These are phyloP conservation scores for Parambassis ranga DNA, from an alignment of 2,797 vertebrate species.

Conservation along the genomic window DNA sequence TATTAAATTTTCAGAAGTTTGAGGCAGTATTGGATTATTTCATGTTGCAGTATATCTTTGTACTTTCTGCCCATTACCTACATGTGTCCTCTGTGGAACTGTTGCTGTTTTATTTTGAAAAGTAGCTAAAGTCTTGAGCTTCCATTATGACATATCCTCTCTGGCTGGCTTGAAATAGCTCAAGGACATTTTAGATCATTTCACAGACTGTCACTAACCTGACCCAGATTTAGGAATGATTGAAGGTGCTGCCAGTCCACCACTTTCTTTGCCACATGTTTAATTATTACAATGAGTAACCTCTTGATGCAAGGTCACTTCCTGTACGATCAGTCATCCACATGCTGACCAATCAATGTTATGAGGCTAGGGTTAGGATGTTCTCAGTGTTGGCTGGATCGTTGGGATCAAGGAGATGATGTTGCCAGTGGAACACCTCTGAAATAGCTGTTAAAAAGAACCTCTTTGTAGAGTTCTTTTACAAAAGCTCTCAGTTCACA, in stretches of 20 bases:
- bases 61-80: background rate
- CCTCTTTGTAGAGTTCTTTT: constrained; percentile 21
- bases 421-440: constrained; percentile 3
- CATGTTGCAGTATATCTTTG: too few species aligned
- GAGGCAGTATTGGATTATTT: too few species aligned
- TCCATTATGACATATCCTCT: background rate
- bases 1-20: too few species aligned
- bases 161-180: background rate
- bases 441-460: constrained; percentile 13
- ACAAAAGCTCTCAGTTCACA: constrained; percentile 17
- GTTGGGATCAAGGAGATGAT: background rate
- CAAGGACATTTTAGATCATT: background rate
- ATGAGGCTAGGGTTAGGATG: background rate
- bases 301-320: background rate
- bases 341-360: background rate
- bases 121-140: too few species aligned
- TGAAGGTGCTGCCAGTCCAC: background rate
- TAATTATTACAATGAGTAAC: background rate
- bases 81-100: background rate
- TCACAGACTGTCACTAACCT: background rate
- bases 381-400: background rate
- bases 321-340: background rate
- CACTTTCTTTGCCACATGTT: background rate
- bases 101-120: background rate
- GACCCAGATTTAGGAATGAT: background rate